Base-by-base conservation (phyloP, 2,888 invertebrate genomes). In the Antitype chi region DNA sequence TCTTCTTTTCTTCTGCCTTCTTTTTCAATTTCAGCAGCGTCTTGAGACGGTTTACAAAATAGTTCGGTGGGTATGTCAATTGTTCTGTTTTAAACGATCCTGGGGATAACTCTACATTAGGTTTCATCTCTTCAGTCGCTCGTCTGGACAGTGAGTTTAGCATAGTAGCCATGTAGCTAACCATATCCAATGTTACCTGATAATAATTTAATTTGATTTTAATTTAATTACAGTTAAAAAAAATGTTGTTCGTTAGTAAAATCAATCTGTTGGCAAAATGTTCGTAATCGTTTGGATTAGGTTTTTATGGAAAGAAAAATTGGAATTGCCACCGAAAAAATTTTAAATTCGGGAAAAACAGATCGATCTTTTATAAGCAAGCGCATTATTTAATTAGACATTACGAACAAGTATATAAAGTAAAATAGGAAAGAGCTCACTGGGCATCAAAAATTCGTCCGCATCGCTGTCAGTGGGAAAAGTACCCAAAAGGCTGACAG, bases 1-100 rank as follows among this genome's bases (percentile, higher is more conserved):
- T 76, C 0, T 78, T 82, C 25, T 0, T 32, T 57, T 86, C 80
- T 52, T 88, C 82, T 52, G 87, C 76, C 53, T 86, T 89, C 76
- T 91, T 71, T 67, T 94, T 92, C 5, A 92, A 32, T 7, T 84
- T 78, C 15, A 93, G 32, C 1, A 94, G 84, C 17, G 88, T 83
- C 71, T 91, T 90, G 53, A 94, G 80, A 1, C 90, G 84, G 0
- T 81, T 80, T 4, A 82, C 77, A 0, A 92, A 83, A 55, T 71
- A 84, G 1, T 90, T 77, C 0, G 85, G 76, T 0, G 92, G 89
- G 70, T 91, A 90, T 0, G 76, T 77, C 0, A 88, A 15, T 4
- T 87, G 80, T 15, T 88, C 86, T 0, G 88, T 49, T 80, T 95
- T 95, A 66, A 90, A 84, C 0, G 88, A 78, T 0, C 95, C 95